Conservation (phyloP, 2,888 invertebrate species). For the Ophonus ardosiacus region DNA sequence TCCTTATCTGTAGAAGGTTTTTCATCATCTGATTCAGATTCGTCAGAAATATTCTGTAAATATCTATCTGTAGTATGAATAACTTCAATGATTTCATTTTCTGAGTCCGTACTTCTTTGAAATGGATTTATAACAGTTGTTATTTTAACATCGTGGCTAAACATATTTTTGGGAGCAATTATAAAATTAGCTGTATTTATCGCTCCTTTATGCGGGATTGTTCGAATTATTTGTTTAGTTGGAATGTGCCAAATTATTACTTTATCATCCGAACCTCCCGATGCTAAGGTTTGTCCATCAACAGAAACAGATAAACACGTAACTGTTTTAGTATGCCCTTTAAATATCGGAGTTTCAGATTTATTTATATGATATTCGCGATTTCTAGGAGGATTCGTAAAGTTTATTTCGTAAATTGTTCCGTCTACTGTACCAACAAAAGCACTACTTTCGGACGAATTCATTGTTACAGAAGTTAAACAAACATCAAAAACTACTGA, state of each 20-base stretch:
- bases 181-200: slow-evolving; percentile 85
- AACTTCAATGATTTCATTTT: slow-evolving; percentile 76
- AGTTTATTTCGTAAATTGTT: slow-evolving; percentile 82
- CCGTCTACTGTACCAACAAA: slow-evolving; percentile 88
- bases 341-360: slow-evolving; percentile 77
- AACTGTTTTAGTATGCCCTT: slow-evolving; percentile 84
- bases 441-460: slow-evolving; percentile 83
- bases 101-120: slow-evolving; percentile 80
- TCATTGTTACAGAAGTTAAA: slow-evolving; percentile 83
- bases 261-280: slow-evolving; percentile 86
- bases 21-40: slow-evolving; percentile 69
- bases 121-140: slow-evolving; percentile 80
- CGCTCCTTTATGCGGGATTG: slow-evolving; percentile 84
- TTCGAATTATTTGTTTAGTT: slow-evolving; percentile 85
- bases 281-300: slow-evolving; percentile 84
- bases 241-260: slow-evolving; percentile 90
- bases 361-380: slow-evolving; percentile 82
- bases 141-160: slow-evolving; percentile 79
- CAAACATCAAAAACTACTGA: slow-evolving; percentile 86
- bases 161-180: slow-evolving; percentile 80
- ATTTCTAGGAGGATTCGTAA: slow-evolving; percentile 83
- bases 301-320: slow-evolving; percentile 85
- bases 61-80: slow-evolving; percentile 74
- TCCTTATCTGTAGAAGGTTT: slow-evolving; percentile 55
- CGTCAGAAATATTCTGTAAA: slow-evolving; percentile 62